phyloP scores from a whole-genome alignment of 1,140 invertebrate species.

The Heliothis subflexa region DNA sequence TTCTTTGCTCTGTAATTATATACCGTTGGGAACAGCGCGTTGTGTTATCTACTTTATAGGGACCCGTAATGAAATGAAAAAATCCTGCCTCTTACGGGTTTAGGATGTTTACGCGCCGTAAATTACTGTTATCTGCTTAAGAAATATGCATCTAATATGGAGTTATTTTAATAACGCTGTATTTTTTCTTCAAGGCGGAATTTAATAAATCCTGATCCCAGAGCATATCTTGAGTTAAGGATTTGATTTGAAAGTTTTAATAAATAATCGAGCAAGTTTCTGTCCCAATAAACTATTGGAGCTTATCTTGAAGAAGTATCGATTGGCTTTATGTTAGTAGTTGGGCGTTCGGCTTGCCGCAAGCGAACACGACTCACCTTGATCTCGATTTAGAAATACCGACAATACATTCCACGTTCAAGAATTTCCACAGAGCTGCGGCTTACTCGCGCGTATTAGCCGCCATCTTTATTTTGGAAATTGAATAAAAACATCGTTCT shows the following conservation, averaged over 20 bases:
- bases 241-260: slow-evolving; percentile 19
- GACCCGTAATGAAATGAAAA: slow-evolving; percentile 45
- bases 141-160: slow-evolving; percentile 46
- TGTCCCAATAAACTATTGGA: slow-evolving; percentile 14
- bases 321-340: slow-evolving; percentile 22
- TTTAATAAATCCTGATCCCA: slow-evolving; percentile 8
- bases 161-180: slow-evolving; percentile 45
- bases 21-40: slow-evolving; percentile 36
- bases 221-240: background rate
- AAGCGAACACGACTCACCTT: slow-evolving; percentile 16
- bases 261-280: slow-evolving; percentile 11
- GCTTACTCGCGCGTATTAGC: background rate
- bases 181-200: slow-evolving; percentile 21
- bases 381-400: slow-evolving; percentile 10
- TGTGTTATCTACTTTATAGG: slow-evolving; percentile 47
- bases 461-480: slow-evolving; percentile 3
- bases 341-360: background rate
- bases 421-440: background rate
- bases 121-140: slow-evolving; percentile 43
- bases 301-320: slow-evolving; percentile 8
- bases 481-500: slow-evolving; percentile 24
- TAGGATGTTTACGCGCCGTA: slow-evolving; percentile 42
- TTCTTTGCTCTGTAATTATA: slow-evolving; percentile 43
- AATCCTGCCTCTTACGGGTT: slow-evolving; percentile 42
- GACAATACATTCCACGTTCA: background rate